Evolutionary conservation across 2,888 invertebrate genomes (phyloP).

Genomic region (Incurvaria masculella): DNA sequence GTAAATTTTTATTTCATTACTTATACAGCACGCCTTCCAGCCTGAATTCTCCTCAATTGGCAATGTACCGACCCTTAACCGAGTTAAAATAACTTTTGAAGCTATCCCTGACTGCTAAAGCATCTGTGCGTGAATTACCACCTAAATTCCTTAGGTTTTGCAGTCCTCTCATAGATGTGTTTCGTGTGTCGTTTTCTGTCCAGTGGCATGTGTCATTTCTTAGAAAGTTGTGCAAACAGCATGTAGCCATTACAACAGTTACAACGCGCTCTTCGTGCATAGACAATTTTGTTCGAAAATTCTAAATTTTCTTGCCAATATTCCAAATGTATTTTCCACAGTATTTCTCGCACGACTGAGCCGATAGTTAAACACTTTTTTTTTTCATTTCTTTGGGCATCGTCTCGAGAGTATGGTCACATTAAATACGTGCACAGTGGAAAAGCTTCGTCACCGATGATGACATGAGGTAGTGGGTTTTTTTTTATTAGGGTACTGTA

Average conservation of each 20-base stretch:
- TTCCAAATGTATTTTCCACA: constrained; percentile 18
- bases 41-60: no score
- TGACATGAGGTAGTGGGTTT: constrained; percentile 8
- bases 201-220: constrained; percentile 8
- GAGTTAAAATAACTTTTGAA: not conserved
- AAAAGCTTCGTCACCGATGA: constrained; percentile 18
- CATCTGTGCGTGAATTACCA: not conserved
- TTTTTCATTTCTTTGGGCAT: constrained; percentile 9
- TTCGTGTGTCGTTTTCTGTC: not conserved
- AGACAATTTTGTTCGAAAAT: constrained; percentile 7
- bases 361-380: constrained; percentile 15
- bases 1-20: no score
- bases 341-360: constrained; percentile 14
- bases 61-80: no score
- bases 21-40: no score
- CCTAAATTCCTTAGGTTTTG: not conserved
- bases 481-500: constrained; percentile 13
- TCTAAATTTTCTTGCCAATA: constrained; percentile 11
- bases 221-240: constrained; percentile 9
- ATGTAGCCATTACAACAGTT: constrained; percentile 7
- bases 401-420: constrained; percentile 14
- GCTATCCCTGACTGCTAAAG: not conserved
- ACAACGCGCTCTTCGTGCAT: constrained; percentile 1
- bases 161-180: not conserved
- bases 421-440: constrained; percentile 16